Evolutionary conservation across 2,888 invertebrate genomes (phyloP), one percentile per base, ranked within the genome.

Genomic region (Ormyrus nitidulus): DNA sequence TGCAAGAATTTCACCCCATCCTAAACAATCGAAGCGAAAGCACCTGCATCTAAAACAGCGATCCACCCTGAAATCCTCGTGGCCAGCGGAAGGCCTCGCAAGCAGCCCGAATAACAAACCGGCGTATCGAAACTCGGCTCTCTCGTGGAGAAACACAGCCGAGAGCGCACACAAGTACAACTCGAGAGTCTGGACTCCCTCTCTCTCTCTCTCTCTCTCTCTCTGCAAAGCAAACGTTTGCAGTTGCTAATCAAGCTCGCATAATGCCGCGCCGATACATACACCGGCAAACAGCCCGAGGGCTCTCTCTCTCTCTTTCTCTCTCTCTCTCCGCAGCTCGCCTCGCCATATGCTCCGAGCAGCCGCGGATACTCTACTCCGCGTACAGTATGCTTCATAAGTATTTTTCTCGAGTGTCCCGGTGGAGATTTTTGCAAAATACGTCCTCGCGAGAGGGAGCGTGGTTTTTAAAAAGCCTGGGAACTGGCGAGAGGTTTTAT

Each of bases 231-330:
- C 87, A 90, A 90, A 90, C 89, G 90, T 90, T 90, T 90, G 88
- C 89, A 86, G 87, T 89, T 88, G 88, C 89, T 89, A 90, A 90
- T 90, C 89, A 90, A 89, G 88, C 89, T 86, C 84, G 85, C 88
- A 89, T 90, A 90, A 90, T 90, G 86, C 89, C 87, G 83, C 83
- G 84, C 86, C 85, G 86, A 86, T 85, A 85, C 84, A 84, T 85
- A 83, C 84, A 85, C 85, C 74, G 79, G 86, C 88, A 90, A 90
- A 90, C 86, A 90, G 88, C 89, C 89, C 84, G 85, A 85, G 86
- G 90, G 87, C 81, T 34, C 34, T 34, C 85, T 86, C 84, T 76
- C 71, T 64, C 77, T 75, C 76, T 75, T 69, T 49, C 74, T 59
- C 76, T 82, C 85, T 83, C 49, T 48, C 77, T 59, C 66, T 77